Evolutionary conservation across 2,888 invertebrate genomes (phyloP).

Genomic region (Branchipolynoe longqiensis): DNA sequence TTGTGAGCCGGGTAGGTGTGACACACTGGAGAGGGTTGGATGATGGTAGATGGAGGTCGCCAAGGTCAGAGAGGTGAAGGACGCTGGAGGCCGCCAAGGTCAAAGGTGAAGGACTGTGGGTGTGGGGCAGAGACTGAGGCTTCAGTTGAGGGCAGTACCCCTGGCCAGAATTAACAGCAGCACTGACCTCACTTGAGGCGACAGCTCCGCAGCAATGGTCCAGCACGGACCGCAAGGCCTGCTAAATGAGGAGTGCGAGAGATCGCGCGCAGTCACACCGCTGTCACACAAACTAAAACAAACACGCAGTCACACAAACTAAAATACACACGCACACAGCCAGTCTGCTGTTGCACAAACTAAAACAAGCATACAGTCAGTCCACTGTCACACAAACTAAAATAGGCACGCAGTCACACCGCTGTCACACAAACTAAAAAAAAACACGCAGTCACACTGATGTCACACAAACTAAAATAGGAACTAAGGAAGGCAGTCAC

Average conservation of each 20-base stretch:
- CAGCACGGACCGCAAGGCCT: constrained; percentile 50
- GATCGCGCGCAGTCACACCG: neutral
- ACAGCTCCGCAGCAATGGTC: constrained; percentile 50
- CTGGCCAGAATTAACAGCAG: constrained; percentile 63
- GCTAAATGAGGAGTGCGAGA: constrained; percentile 17
- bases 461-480: neutral
- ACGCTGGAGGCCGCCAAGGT: constrained; percentile 52
- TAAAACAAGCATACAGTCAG: neutral
- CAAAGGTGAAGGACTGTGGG: constrained; percentile 52
- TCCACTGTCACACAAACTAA: neutral
- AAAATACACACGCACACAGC: neutral
- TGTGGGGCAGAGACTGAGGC: constrained; percentile 54
- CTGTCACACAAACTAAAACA: neutral
- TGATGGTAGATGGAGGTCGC: constrained; percentile 50
- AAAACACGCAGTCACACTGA: neutral
- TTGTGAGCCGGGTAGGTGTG: constrained; percentile 55
- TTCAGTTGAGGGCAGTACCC: constrained; percentile 66
- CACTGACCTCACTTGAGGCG: constrained; percentile 69
- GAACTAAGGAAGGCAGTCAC: neutral
- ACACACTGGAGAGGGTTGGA: constrained; percentile 57
- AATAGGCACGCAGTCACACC: neutral
- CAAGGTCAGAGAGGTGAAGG: constrained; percentile 55
- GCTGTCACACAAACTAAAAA: neutral
- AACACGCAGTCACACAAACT: neutral
- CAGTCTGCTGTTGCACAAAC: neutral